Evolutionary conservation across 2,888 invertebrate genomes (phyloP).

Genomic region (Drymonia ruficornis): DNA sequence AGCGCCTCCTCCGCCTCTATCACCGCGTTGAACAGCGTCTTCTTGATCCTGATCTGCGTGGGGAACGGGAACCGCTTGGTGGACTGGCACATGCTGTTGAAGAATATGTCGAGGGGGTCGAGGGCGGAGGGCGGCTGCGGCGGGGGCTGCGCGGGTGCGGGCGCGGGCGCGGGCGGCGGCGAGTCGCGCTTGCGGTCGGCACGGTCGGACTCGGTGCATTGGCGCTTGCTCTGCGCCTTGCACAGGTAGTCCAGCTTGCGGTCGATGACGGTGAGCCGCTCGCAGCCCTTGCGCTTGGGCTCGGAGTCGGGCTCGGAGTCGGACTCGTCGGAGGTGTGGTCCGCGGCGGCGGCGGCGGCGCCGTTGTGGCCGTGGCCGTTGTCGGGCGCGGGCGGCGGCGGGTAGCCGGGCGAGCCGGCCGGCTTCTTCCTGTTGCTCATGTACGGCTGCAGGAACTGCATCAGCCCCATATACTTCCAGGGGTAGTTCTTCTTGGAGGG

Average conservation of each 20-base stretch:
- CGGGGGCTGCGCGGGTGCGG: conserved; percentile 13
- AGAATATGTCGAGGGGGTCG: conserved; percentile 76
- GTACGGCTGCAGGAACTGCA: conserved; percentile 79
- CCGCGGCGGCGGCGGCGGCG: conserved; percentile 34
- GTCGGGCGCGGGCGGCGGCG: conserved; percentile 30
- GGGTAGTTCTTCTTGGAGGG: conserved; percentile 61
- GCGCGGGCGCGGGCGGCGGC: conserved; percentile 20
- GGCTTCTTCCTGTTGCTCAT: conserved; percentile 74
- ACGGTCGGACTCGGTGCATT: conserved; percentile 33
- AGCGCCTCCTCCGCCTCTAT: conserved; percentile 73
- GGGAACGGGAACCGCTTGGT: conserved; percentile 73
- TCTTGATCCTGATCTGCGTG: conserved; percentile 73
- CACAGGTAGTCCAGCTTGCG: conserved; percentile 66
- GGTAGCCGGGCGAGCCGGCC: conserved; percentile 43
- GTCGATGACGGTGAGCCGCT: conserved; percentile 58
- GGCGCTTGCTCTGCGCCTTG: conserved; percentile 49
- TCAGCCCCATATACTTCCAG: conserved; percentile 75
- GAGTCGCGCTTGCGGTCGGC: conserved; percentile 16
- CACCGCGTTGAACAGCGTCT: conserved; percentile 69
- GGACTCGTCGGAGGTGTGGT: conserved; percentile 34
- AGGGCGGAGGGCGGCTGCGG: conserved; percentile 32
- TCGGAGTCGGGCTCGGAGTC: conserved; percentile 48
- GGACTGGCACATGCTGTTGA: conserved; percentile 78
- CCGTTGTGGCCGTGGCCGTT: conserved; percentile 28
- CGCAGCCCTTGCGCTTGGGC: conserved; percentile 50